Conservation (phyloP, 37 sponge, comb jelly and placozoan genomes). For the Amphimedon queenslandica region DNA sequence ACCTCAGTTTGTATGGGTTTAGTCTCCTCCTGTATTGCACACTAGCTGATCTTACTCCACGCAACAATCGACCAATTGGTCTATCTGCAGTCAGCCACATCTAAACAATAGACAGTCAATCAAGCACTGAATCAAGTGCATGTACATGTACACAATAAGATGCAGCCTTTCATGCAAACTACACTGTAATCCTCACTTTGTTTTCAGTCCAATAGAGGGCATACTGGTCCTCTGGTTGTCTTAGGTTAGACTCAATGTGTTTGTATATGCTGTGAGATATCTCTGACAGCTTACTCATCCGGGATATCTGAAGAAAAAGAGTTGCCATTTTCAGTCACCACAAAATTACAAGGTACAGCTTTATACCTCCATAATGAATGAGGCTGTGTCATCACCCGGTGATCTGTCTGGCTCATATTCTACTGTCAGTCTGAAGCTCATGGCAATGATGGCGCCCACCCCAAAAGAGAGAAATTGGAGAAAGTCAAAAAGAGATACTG, state of each 20-base stretch:
- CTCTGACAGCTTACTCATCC: conserved; percentile 25
- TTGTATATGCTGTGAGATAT: conserved; percentile 22
- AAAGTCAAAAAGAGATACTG: no score
- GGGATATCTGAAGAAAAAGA: conserved; percentile 29
- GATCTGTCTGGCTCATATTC: no score
- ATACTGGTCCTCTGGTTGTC: conserved; percentile 19
- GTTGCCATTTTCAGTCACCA: no score
- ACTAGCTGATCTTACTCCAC: background rate
- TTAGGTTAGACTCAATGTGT: conserved; percentile 17
- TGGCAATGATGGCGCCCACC: no score
- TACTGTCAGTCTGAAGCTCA: background rate
- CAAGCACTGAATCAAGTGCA: background rate
- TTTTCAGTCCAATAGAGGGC: conserved; percentile 6
- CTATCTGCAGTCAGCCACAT: conserved; percentile 6
- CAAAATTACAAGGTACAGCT: no score
- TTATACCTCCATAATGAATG: no score
- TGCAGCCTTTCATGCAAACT: no score
- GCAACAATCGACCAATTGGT: background rate
- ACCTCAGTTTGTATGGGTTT: background rate
- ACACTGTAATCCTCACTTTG: background rate
- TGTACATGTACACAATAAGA: background rate
- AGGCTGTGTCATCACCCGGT: no score
- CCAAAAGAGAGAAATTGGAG: no score
- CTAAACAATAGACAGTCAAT: background rate
- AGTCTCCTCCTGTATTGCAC: background rate